phyloP scores from a whole-genome alignment of 2,888 invertebrate species.

The Diplazon laetatorius region DNA sequence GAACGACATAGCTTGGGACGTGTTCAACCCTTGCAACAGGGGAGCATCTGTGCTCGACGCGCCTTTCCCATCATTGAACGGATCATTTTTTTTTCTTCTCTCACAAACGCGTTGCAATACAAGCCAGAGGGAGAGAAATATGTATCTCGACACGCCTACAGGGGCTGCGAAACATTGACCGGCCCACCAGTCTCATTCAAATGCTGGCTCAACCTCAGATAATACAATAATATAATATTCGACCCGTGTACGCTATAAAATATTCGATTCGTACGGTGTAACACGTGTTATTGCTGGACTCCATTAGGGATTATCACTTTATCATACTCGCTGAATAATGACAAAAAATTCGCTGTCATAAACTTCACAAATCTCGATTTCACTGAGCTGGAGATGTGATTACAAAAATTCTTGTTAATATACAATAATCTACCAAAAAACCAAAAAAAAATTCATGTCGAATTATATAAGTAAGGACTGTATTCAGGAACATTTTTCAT shows the following conservation, averaged over 20 bases:
- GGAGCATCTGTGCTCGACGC: constrained; percentile 72
- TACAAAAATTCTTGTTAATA: too few relatives aligned
- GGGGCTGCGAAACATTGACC: constrained; percentile 64
- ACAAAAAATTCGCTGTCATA: too few relatives aligned
- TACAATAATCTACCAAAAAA: too few relatives aligned
- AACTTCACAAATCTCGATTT: too few relatives aligned
- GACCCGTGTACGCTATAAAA: constrained; percentile 37
- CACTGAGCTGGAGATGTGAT: too few relatives aligned
- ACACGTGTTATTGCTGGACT: constrained; percentile 69
- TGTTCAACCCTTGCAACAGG: constrained; percentile 68
- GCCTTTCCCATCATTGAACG: constrained; percentile 61
- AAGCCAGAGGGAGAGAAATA: constrained; percentile 32
- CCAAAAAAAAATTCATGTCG: too few relatives aligned
- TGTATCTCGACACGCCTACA: constrained; percentile 74
- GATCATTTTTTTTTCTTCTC: constrained; percentile 64
- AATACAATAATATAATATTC: constrained; percentile 48
- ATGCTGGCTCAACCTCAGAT: constrained; percentile 65
- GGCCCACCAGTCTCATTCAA: constrained; percentile 62
- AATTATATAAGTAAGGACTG: too few relatives aligned
- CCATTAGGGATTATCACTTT: too few relatives aligned
- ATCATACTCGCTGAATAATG: too few relatives aligned
- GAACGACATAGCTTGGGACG: constrained; percentile 68
- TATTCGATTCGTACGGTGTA: constrained; percentile 69
- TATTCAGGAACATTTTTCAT: too few relatives aligned
- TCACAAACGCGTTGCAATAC: constrained; percentile 54